A percentile compares a stretch with the other conserved stretches of the same genome.
These are phyloP conservation scores for Babylonia areolata DNA, from an alignment of 1,140 invertebrate species.

Conservation along the genomic window DNA sequence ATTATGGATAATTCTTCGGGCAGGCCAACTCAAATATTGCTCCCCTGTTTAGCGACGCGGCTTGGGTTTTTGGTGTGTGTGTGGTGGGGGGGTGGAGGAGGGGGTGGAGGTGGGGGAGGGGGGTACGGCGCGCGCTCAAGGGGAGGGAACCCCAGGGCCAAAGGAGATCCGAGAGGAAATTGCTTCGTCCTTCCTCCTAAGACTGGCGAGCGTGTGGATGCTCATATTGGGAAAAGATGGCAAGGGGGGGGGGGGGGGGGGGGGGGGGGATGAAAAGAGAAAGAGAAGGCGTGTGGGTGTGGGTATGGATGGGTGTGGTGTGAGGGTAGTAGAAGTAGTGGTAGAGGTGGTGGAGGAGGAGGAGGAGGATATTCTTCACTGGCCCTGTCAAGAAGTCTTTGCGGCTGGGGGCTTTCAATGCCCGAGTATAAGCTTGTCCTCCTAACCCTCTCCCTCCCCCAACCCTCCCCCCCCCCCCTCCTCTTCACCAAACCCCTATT, in stretches of 20 bases:
- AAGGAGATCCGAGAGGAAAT: conserved; percentile 27
- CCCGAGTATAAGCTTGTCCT: too few species aligned
- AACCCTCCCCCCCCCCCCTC: neutral
- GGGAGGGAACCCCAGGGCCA: neutral
- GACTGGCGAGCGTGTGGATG: conserved; percentile 7
- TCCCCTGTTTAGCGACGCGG: conserved; percentile 28
- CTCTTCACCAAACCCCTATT: neutral
- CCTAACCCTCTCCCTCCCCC: neutral
- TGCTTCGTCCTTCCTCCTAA: conserved; percentile 2
- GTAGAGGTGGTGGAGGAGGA: neutral
- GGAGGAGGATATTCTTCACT: conserved; percentile 19
- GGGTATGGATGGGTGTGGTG: too few species aligned
- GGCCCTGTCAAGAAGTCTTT: too few species aligned
- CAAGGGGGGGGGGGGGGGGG: neutral
- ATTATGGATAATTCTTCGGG: conserved; percentile 41
- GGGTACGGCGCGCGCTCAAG: neutral
- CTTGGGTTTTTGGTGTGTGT: neutral
- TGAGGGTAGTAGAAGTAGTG: too few species aligned
- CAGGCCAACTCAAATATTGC: conserved; percentile 42
- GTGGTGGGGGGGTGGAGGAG: neutral
- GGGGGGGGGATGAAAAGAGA: too few species aligned
- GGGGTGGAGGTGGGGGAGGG: neutral
- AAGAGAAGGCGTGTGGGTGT: too few species aligned
- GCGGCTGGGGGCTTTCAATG: too few species aligned
- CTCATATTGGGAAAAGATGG: neutral